Evolutionary conservation across 1,140 invertebrate species (phyloP), one percentile per base, ranked within the genome.

Genomic region (Caenorhabditis inopinata): DNA sequence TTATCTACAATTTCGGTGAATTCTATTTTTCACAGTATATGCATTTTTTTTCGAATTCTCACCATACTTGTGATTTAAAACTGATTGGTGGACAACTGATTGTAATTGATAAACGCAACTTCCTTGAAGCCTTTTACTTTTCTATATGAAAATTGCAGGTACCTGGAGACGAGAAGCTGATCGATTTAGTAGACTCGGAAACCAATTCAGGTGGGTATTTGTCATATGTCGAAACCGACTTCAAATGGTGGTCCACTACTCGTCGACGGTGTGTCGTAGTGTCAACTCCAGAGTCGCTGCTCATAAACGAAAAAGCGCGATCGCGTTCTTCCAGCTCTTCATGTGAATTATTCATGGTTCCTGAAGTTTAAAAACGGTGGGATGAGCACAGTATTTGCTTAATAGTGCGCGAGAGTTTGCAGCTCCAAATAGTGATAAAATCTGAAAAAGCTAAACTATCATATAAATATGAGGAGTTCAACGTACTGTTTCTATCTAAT

Each of bases 121-220:
- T n/a, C 12, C 12, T 53, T 25, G n/a, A 42, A 68, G 11, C 58
- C n/a, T 68, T 68, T 38, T 68, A 9, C 58, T 38, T 32, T 21
- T 21, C n/a, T 12, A 7, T 16, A 32, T 21, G 2, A 21, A 38
- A 68, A 21, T 68, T 68, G 14, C 32, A 68, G 58, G 58, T 68
- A 68, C 58, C 58, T 68, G 58, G 58, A n/a, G 58, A 68, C 58
- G 58, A 68, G 58, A 68, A 68, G 32, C 58, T 68, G 11, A 68
- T 68, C n/a, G 58, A 68, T 42, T 68, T 68, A 18, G 58, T 68
- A 29, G 58, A 68, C 32, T 68, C 58, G 32, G 58, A 68, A 9
- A 21, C 32, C 7, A 68, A 16, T 38, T 18, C 58, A 38, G 58
- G 58, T 68, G 58, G 58, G 58, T 68, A 38, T n/a, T 68, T 68